Conservation (phyloP, 92 coral and sea anemone species). For the Galaxea fascicularis region DNA sequence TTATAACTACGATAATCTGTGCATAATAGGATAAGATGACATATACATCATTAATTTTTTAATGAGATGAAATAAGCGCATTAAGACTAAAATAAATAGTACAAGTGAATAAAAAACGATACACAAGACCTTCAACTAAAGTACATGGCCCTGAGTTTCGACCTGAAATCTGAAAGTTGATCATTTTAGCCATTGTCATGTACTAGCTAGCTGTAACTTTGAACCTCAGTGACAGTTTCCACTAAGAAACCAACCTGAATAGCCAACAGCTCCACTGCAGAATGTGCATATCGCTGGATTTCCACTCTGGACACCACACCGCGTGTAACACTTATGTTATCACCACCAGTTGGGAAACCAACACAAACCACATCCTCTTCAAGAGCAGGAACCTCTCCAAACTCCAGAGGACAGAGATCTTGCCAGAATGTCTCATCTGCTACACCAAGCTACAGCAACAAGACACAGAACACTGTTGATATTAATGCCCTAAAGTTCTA, state of each 20-base stretch:
- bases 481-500: background rate
- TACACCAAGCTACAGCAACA: conserved; percentile 78
- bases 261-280: conserved; percentile 89
- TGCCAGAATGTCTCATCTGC: conserved; percentile 92
- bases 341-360: conserved; percentile 94
- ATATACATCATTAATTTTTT: too few relatives aligned
- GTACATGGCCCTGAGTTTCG: too few relatives aligned
- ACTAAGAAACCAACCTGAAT: conserved; percentile 70
- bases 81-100: too few relatives aligned
- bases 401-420: conserved; percentile 81
- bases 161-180: background rate
- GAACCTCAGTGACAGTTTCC: background rate
- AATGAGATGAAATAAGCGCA: too few relatives aligned
- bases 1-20: too few relatives aligned
- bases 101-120: too few relatives aligned
- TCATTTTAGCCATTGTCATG: background rate
- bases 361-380: conserved; percentile 96
- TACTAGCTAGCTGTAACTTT: background rate
- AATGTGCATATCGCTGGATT: conserved; percentile 92
- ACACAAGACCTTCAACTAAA: too few relatives aligned
- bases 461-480: background rate
- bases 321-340: conserved; percentile 89
- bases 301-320: conserved; percentile 95
- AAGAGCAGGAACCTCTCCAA: conserved; percentile 82
- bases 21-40: too few relatives aligned